These are phyloP conservation scores for Drosophila baimaii DNA, from an alignment of 1,140 invertebrate species.

Conservation along the genomic window DNA sequence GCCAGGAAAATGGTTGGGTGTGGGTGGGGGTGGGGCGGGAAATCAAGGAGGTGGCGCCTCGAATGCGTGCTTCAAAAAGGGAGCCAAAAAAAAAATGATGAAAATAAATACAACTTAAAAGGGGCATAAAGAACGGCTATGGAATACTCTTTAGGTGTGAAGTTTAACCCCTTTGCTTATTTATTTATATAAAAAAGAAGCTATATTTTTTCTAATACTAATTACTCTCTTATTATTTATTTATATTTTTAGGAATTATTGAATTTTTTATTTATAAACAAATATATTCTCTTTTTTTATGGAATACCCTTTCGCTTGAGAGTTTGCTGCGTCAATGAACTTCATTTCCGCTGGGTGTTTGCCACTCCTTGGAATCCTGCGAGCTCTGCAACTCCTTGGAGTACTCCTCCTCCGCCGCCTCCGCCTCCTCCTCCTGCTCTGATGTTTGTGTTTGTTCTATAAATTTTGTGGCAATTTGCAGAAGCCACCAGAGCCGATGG, in stretches of 20 bases:
- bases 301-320: too few species aligned
- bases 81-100: conserved; percentile 15
- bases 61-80: conserved; percentile 59
- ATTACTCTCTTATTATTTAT: too few species aligned
- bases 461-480: conserved; percentile 79
- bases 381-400: too few species aligned
- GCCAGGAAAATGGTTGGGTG: conserved; percentile 12
- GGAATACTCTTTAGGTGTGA: too few species aligned
- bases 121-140: background rate
- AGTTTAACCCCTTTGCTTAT: too few species aligned
- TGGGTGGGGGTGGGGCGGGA: background rate
- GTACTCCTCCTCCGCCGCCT: too few species aligned
- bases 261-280: too few species aligned
- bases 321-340: conserved; percentile 48
- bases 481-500: conserved; percentile 56
- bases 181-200: too few species aligned
- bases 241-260: too few species aligned
- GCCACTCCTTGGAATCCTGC: background rate
- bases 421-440: background rate
- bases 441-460: conserved; percentile 67
- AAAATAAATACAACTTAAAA: conserved; percentile 2
- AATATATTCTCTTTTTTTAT: too few species aligned
- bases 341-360: conserved; percentile 35
- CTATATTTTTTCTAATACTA: too few species aligned
- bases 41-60: conserved; percentile 15